A percentile compares a stretch with the other conserved stretches of the same genome.
Conservation (phyloP, 2,797 vertebrate species). For the Tamandua tetradactyla region DNA sequence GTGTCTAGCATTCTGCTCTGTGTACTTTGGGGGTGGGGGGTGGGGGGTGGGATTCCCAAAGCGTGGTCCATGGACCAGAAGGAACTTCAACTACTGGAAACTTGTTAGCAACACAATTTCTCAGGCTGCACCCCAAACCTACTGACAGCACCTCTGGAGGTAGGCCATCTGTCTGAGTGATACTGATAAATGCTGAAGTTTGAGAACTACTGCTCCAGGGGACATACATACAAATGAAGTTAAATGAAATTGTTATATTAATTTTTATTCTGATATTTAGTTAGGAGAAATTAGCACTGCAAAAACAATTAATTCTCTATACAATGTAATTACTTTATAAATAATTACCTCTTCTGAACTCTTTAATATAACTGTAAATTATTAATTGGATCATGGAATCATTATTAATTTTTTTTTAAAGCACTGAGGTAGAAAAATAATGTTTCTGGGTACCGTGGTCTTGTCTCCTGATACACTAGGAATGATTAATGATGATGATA, state of each 20-base stretch:
- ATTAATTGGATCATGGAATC: not conserved
- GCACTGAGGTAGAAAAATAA: constrained; percentile 23
- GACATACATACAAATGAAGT: not conserved
- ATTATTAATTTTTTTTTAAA: constrained; percentile 51
- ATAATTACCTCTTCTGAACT: constrained; percentile 14
- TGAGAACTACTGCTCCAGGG: not conserved
- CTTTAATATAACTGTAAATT: constrained; percentile 45
- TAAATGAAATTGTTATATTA: constrained; percentile 16
- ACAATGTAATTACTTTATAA: constrained; percentile 47
- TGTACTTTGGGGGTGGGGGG: not conserved
- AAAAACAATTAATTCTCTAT: constrained; percentile 36
- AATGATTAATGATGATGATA: not conserved
- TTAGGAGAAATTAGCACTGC: constrained; percentile 7
- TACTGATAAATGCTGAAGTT: not conserved
- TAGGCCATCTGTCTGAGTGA: not conserved
- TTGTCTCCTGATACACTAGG: not conserved
- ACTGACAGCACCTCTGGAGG: not conserved
- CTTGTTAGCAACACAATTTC: not conserved
- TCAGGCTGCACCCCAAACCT: not conserved
- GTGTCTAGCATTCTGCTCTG: not conserved
- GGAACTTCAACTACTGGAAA: not conserved
- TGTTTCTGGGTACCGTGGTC: not conserved
- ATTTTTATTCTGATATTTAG: not conserved
- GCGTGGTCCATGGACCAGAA: not conserved
- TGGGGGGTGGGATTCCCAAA: not conserved